A percentile compares a stretch with the other conserved stretches of the same genome.
phyloP scores from a whole-genome alignment of 2,797 vertebrate species.

The Rhinella marina region DNA sequence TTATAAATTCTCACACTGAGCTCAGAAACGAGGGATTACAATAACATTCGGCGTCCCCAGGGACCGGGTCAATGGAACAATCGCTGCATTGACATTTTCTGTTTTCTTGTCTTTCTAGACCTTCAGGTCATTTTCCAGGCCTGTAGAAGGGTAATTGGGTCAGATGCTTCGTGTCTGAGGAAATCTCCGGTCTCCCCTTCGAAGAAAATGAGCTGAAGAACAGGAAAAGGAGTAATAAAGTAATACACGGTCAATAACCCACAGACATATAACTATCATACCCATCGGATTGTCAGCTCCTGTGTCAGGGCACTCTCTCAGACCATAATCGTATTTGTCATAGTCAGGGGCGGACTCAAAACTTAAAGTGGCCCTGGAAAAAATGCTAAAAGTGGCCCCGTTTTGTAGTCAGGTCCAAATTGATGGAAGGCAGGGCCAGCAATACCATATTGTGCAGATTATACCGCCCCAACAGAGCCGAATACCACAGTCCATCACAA shows the following conservation, averaged over 20 bases:
- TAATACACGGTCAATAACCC: not conserved
- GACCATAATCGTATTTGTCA: too few relatives aligned
- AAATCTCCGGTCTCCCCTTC: not conserved
- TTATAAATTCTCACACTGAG: not conserved
- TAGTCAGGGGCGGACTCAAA: too few relatives aligned
- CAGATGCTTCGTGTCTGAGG: not conserved
- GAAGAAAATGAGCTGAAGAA: not conserved
- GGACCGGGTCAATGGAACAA: conserved; percentile 26
- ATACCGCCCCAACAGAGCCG: too few relatives aligned
- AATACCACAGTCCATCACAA: too few relatives aligned
- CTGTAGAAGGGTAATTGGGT: not conserved
- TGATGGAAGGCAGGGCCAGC: too few relatives aligned
- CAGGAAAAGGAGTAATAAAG: too few relatives aligned
- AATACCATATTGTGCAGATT: too few relatives aligned
- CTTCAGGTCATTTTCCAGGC: not conserved
- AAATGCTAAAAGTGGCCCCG: too few relatives aligned
- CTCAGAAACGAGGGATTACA: not conserved
- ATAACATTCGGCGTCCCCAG: conserved; percentile 9
- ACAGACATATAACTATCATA: not conserved
- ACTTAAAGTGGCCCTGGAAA: too few relatives aligned
- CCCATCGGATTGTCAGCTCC: too few relatives aligned
- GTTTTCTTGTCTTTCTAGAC: not conserved
- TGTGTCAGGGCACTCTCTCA: too few relatives aligned
- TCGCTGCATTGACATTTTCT: conserved; percentile 27
- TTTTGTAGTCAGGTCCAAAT: too few relatives aligned